Evolutionary conservation across 2,888 invertebrate species (phyloP).

Genomic region (Lagria hirta): DNA sequence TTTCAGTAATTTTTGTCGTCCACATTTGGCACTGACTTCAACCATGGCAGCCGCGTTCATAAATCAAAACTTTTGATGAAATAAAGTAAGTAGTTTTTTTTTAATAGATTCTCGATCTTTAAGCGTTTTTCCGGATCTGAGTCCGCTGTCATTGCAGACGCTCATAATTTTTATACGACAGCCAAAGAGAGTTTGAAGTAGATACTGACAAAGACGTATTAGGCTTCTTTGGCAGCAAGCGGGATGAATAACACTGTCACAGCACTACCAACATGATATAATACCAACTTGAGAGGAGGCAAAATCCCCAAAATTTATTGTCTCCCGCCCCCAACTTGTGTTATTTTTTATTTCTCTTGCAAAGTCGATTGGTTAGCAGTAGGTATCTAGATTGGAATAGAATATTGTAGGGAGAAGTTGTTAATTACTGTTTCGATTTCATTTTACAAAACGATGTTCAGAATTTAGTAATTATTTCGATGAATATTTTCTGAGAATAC

Average conservation of each 20-base stretch:
- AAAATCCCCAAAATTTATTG: conserved; percentile 31
- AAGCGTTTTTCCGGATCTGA: too few species aligned
- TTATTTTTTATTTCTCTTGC: conserved; percentile 4
- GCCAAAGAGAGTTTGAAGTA: conserved; percentile 41
- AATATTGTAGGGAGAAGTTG: conserved; percentile 12
- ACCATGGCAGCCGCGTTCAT: too few species aligned
- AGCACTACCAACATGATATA: conserved; percentile 35
- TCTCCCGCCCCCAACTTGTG: conserved; percentile 12
- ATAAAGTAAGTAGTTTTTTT: too few species aligned
- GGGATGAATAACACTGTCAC: conserved; percentile 34
- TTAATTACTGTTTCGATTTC: conserved; percentile 24
- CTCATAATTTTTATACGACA: conserved; percentile 36
- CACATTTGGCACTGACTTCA: too few species aligned
- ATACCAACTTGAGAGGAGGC: conserved; percentile 34
- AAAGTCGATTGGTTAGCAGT: conserved; percentile 1
- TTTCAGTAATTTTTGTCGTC: too few species aligned
- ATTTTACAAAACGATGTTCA: conserved; percentile 9
- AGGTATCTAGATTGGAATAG: too few species aligned
- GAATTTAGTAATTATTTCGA: conserved; percentile 28
- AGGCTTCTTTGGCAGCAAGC: conserved; percentile 35
- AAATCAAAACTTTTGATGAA: too few species aligned
- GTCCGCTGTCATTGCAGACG: conserved; percentile 35
- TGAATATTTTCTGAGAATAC: conserved; percentile 35
- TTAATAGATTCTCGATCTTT: too few species aligned
- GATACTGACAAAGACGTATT: conserved; percentile 42